Percentiles rank a stretch among this genome's conserved stretches.
Conservation (phyloP, 2,113 vertebrate genomes). For the Hystrix cristata region DNA sequence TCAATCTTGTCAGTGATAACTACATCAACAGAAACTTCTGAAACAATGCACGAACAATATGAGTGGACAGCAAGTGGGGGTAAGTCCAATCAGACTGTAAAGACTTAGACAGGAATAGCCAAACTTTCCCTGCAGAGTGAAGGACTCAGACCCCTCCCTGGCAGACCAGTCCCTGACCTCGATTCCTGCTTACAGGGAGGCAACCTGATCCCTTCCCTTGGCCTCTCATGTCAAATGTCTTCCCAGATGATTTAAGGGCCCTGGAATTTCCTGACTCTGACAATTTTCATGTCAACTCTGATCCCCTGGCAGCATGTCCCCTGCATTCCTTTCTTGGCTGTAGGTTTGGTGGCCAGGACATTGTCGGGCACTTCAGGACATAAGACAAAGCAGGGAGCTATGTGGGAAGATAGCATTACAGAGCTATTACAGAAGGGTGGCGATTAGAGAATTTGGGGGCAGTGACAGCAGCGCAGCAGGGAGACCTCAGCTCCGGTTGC, state of each 20-base stretch:
- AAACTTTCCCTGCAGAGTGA: neutral
- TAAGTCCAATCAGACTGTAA: neutral
- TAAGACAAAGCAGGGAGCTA: constrained; percentile 69
- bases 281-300: constrained; percentile 71
- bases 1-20: neutral
- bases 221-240: constrained; percentile 77
- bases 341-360: constrained; percentile 64
- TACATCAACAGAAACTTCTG: neutral
- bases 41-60: neutral
- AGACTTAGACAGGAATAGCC: neutral
- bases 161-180: constrained; percentile 60
- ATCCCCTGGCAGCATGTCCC: constrained; percentile 73
- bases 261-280: constrained; percentile 81
- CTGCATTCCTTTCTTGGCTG: constrained; percentile 70
- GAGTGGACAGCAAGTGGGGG: neutral
- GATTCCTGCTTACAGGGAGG: constrained; percentile 6
- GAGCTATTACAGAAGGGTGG: constrained; percentile 28
- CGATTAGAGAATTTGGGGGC: neutral
- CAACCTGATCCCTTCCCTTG: constrained; percentile 72
- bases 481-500: constrained; percentile 50
- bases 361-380: constrained; percentile 78
- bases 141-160: constrained; percentile 13
- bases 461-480: neutral
- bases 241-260: constrained; percentile 73
- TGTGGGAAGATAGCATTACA: constrained; percentile 51